Evolutionary conservation across 2,113 vertebrate genomes (phyloP).

Genomic region (Campylomormyrus numenius): DNA sequence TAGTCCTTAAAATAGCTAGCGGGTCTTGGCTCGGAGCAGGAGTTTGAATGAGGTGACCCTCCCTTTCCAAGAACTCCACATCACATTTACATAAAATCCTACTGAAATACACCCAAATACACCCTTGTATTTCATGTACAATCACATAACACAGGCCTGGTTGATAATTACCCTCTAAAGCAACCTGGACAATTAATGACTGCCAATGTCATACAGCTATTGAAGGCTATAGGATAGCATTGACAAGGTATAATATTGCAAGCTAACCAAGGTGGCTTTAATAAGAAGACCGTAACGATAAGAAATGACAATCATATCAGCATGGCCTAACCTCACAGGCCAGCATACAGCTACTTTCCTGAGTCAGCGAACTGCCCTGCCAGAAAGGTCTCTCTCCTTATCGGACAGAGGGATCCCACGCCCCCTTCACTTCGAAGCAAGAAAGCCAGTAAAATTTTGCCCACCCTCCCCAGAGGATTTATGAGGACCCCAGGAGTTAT

Average conservation of each 20-base stretch:
- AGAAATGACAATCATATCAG: background rate
- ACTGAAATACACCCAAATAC: background rate
- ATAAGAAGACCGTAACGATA: background rate
- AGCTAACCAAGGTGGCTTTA: background rate
- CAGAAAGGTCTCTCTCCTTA: background rate
- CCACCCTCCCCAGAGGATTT: conserved; percentile 8
- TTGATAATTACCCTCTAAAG: background rate
- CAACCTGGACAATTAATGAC: background rate
- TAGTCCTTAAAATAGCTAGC: background rate
- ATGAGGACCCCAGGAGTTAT: background rate
- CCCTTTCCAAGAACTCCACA: background rate
- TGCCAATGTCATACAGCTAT: background rate
- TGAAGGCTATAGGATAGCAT: background rate
- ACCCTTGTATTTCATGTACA: background rate
- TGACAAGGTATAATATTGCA: background rate
- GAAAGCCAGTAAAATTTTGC: background rate
- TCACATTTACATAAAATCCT: background rate
- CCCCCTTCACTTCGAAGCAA: background rate
- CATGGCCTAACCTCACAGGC: background rate
- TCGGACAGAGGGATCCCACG: background rate
- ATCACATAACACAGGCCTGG: background rate
- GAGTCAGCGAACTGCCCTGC: background rate
- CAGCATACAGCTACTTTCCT: background rate
- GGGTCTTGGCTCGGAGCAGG: background rate
- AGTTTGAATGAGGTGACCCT: background rate